Evolutionary conservation across 2,888 invertebrate genomes (phyloP), one percentile per base, ranked within the genome.

Genomic region (Nasonovia ribisnigri): DNA sequence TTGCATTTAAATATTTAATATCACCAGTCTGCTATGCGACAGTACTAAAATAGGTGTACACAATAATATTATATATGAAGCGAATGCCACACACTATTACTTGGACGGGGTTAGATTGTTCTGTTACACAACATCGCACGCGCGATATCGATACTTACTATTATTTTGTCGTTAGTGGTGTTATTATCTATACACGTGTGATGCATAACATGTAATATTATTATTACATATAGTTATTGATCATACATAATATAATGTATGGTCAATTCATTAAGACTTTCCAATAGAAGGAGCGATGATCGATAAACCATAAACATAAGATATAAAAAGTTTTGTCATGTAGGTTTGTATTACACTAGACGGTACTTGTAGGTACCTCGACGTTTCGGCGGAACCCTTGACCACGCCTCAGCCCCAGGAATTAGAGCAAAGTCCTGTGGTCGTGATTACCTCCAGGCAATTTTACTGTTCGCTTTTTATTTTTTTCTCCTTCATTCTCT

Each of bases 321-420:
- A 84, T 57, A 91, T 16, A 60, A 48, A 77, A 29, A 26, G 60
- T 60, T 46, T 46, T 46, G 60, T 90, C 46, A 84, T 91, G 54
- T 42, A 43, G 24, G 29, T 89, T 60, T 57, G 3, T 48, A 29
- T 13, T 26, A 46, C 0, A 29, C 5, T 67, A 67, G n/a, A 67
- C 24, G n/a, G n/a, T n/a, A n/a, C n/a, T n/a, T n/a, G n/a, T 20
- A 20, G 8, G 60, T 51, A 16, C 13, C 1, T 57, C 20, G 57
- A 51, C 43, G 89, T 92, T 92, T 93, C 89, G 89, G 89, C 36
- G 57, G 43, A 51, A 93, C 93, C 93, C 93, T 93, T 93, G 93
- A 93, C 93, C 93, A 93, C 93, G 93, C 93, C 90, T 42, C 90
- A 43, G 90, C 93, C 93, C 89, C 93, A 13, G 93, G 93, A 93